phyloP scores from a whole-genome alignment of 2,888 invertebrate species.

The Andrena flavipes region DNA sequence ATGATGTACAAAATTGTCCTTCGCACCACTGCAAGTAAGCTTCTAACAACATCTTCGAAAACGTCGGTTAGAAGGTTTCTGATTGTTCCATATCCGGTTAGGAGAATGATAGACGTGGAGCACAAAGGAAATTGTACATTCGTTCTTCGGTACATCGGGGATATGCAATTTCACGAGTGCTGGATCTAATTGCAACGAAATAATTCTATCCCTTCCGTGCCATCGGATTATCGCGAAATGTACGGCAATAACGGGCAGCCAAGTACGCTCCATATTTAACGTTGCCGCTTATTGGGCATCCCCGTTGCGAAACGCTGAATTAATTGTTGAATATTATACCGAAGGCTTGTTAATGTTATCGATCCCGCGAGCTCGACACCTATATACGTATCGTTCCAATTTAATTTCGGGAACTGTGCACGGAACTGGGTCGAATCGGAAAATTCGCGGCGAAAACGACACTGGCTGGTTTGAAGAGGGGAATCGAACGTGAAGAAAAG shows the following conservation, averaged over 20 bases:
- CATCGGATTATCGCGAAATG: background rate
- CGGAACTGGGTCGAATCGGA: conserved; percentile 37
- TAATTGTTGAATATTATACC: conserved; percentile 29
- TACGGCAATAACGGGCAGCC: background rate
- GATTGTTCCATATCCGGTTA: too few species aligned
- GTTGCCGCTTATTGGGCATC: conserved; percentile 8
- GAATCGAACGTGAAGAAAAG: conserved; percentile 14
- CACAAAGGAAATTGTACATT: too few species aligned
- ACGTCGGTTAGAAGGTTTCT: too few species aligned
- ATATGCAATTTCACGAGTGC: background rate
- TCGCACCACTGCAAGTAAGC: too few species aligned
- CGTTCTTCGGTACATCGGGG: background rate
- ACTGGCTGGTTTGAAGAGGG: background rate
- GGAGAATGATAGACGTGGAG: too few species aligned
- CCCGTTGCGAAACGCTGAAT: conserved; percentile 23
- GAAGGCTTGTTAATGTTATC: conserved; percentile 25
- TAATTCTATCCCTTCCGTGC: background rate
- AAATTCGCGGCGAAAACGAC: conserved; percentile 35
- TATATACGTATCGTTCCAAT: conserved; percentile 14
- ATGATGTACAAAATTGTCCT: too few species aligned
- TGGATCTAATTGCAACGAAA: conserved; percentile 8
- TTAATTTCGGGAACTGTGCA: conserved; percentile 34
- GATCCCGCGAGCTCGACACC: conserved; percentile 28
- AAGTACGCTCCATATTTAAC: conserved; percentile 11
- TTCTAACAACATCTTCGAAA: too few species aligned